Percentiles rank a stretch among this genome's conserved stretches.
phyloP scores from a whole-genome alignment of 1,140 invertebrate species.

The Dufourea novaeangliae region DNA sequence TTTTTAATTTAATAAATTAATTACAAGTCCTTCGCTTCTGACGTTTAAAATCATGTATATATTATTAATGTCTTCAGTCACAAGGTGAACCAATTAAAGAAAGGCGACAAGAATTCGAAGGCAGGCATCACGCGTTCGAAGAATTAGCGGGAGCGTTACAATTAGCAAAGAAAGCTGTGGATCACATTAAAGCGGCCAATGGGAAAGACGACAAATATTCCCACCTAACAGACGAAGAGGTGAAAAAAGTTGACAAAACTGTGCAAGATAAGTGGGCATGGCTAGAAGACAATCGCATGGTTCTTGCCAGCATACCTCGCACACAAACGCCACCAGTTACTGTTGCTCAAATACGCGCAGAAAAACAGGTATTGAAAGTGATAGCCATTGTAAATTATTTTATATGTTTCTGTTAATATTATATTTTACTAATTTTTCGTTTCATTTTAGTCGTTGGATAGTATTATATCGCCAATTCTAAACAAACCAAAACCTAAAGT shows the following conservation, averaged over 20 bases:
- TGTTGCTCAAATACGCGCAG: constrained; percentile 88
- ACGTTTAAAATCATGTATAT: constrained; percentile 10
- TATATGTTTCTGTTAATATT: neutral
- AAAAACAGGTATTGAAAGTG: constrained; percentile 84
- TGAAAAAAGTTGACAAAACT: constrained; percentile 86
- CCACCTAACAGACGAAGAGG: constrained; percentile 91
- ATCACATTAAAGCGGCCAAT: constrained; percentile 82
- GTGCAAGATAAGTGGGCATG: constrained; percentile 84
- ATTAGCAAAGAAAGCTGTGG: constrained; percentile 88
- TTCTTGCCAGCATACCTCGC: constrained; percentile 84
- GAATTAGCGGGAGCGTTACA: constrained; percentile 89
- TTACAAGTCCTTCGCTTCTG: neutral
- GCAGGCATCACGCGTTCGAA: constrained; percentile 88
- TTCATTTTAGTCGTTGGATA: constrained; percentile 85
- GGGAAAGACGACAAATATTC: constrained; percentile 89
- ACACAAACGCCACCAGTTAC: constrained; percentile 88
- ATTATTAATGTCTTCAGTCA: constrained; percentile 80
- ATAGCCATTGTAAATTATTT: constrained; percentile 10
- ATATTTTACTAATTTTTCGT: constrained; percentile 3
- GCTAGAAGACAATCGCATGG: constrained; percentile 87
- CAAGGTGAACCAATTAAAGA: constrained; percentile 93
- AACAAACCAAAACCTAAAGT: constrained; percentile 93
- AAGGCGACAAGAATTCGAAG: constrained; percentile 89
- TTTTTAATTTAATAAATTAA: neutral
- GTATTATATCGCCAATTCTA: constrained; percentile 87